Base-by-base conservation (phyloP, 2,888 invertebrate species). In the Mythimna lalbum region DNA sequence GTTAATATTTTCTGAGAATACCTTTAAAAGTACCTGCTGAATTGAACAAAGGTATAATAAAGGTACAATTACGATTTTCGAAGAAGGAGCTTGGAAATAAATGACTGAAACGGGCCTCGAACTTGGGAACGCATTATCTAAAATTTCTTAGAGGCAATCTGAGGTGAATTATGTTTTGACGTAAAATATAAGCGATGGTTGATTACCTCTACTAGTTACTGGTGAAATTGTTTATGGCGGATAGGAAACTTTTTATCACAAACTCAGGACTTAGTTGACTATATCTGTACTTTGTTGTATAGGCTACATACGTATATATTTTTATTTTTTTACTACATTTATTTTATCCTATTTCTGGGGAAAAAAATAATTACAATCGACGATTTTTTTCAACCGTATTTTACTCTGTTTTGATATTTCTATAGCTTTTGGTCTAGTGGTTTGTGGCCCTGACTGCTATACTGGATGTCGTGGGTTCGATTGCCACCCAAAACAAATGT, bases 101-200 rank as follows among this genome's bases (percentile, higher is more conserved):
- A 88, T 87, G 89, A 84, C 78, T 82, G 79, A 73, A 82, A 84
- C 72, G 78, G 69, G 84, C 73, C 78, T 78, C 83, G 81, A 85
- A 86, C 87, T 76, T 79, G 82, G 87, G 80, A 88, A 87, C 86
- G 87, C 84, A 89, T 91, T 91, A 91, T 90, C 90, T 89, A 78
- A 89, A 89, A 91, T 90, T 92, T 89, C 90, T 91, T 86, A 78
- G 86, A 87, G 86, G 89, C 89, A 89, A 88, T 89, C 88, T 88
- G 80, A 76, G 79, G 85, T 82, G 85, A 85, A 76, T 80, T 80
- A 80, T 75, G 69, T 63, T 55, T 39, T 64, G 82, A 83, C 68
- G 43, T 73, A 86, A 88, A 86, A 71, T 59, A 85, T 39, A 62
- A 66, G 79, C 76, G 39, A 27, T 50, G 17, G 56, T 56, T 56